Conservation (phyloP, 2,888 invertebrate species). For the Liopterus haemorrhoidalis region DNA sequence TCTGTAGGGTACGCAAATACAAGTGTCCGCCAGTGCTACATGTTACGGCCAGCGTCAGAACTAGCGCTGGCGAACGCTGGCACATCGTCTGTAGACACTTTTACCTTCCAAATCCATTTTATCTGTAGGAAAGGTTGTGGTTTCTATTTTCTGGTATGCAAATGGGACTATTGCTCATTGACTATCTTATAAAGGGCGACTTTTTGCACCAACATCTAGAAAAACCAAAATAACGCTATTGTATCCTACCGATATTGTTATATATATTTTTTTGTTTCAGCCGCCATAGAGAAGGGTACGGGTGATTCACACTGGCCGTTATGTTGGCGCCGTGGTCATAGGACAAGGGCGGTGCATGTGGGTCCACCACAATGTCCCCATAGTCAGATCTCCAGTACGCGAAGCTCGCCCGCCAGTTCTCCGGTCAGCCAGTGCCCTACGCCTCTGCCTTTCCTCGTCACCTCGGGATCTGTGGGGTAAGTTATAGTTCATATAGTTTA, state of each 20-base stretch:
- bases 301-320: conserved; percentile 34
- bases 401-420: conserved; percentile 58
- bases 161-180: no score
- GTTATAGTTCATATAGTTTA: conserved; percentile 34
- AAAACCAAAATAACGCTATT: not conserved
- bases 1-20: no score
- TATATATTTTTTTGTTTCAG: conserved; percentile 36
- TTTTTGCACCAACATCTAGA: not conserved
- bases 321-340: conserved; percentile 44
- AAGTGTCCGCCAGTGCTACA: no score
- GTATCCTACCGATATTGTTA: no score
- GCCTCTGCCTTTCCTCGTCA: conserved; percentile 69
- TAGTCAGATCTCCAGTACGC: conserved; percentile 62
- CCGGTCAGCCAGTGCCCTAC: conserved; percentile 66
- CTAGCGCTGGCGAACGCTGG: no score
- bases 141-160: no score
- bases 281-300: conserved; percentile 42
- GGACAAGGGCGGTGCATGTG: conserved; percentile 44
- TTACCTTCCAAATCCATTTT: no score
- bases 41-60: no score
- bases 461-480: conserved; percentile 66
- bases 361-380: conserved; percentile 66
- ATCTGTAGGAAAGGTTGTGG: no score
- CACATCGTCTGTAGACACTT: no score
- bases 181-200: conserved; percentile 2